A percentile compares a stretch with the other conserved stretches of the same genome.
These are phyloP conservation scores for Brenthis ino DNA, from an alignment of 2,888 invertebrate species.

Conservation along the genomic window DNA sequence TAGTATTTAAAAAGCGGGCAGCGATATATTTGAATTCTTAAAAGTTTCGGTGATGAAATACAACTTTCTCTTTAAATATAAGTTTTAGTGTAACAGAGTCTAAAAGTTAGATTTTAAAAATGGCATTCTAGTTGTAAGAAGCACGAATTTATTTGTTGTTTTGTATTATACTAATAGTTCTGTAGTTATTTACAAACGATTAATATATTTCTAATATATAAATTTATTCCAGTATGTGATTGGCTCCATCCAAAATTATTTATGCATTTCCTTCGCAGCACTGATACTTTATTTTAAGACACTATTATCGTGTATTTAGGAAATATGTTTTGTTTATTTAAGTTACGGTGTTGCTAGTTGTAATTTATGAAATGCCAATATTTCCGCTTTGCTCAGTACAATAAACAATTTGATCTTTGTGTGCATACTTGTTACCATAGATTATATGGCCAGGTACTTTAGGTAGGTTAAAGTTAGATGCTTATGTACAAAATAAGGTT, in stretches of 20 bases:
- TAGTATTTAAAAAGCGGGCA: slow-evolving; percentile 52
- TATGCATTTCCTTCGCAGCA: slow-evolving; percentile 43
- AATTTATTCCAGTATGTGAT: slow-evolving; percentile 55
- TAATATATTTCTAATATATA: slow-evolving; percentile 72
- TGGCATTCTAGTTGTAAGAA: slow-evolving; percentile 74
- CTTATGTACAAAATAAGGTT: slow-evolving; percentile 72
- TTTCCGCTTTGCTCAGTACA: slow-evolving; percentile 69
- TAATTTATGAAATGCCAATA: slow-evolving; percentile 35
- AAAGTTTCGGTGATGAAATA: slow-evolving; percentile 38
- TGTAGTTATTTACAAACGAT: slow-evolving; percentile 63
- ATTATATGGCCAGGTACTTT: slow-evolving; percentile 76
- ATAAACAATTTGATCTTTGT: slow-evolving; percentile 54
- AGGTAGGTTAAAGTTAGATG: slow-evolving; percentile 68
- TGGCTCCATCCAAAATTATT: slow-evolving; percentile 64
- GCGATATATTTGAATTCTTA: slow-evolving; percentile 40
- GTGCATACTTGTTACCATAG: slow-evolving; percentile 78
- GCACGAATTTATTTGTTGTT: slow-evolving; percentile 82
- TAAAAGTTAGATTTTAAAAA: slow-evolving; percentile 53
- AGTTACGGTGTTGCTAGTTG: slow-evolving; percentile 41
- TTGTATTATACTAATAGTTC: slow-evolving; percentile 70
- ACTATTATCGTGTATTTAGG: slow-evolving; percentile 19
- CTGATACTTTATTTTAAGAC: slow-evolving; percentile 26
- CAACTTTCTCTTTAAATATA: slow-evolving; percentile 41
- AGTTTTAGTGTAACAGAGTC: slow-evolving; percentile 50
- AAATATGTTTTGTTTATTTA: slow-evolving; percentile 26